Evolutionary conservation across 2,113 vertebrate genomes (phyloP).

Genomic region (Bagarius yarrelli): DNA sequence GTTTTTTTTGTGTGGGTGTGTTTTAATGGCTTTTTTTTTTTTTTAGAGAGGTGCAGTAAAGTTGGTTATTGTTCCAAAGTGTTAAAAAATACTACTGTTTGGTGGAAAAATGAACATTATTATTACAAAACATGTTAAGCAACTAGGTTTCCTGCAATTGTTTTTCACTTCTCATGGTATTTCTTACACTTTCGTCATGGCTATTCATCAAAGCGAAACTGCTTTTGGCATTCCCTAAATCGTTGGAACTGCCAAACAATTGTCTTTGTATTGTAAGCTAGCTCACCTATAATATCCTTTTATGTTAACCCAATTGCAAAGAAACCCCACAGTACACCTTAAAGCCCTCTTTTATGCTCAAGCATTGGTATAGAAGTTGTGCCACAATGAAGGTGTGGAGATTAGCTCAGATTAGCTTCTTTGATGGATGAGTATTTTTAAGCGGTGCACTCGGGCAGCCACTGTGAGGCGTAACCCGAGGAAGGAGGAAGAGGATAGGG

Average conservation of each 20-base stretch:
- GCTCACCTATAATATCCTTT: slow-evolving; percentile 40
- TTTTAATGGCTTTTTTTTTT: neutral
- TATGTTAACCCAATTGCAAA: slow-evolving; percentile 40
- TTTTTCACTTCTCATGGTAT: slow-evolving; percentile 15
- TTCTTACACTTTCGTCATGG: slow-evolving; percentile 30
- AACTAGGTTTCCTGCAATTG: slow-evolving; percentile 13
- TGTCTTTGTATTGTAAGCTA: slow-evolving; percentile 34
- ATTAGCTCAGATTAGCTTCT: slow-evolving; percentile 65
- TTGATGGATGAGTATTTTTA: slow-evolving; percentile 71
- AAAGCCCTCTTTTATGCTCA: slow-evolving; percentile 61
- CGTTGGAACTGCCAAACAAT: slow-evolving; percentile 35
- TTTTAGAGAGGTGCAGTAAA: neutral
- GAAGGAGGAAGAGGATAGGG: slow-evolving; percentile 38
- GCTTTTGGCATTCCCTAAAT: slow-evolving; percentile 24
- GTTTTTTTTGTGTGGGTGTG: neutral
- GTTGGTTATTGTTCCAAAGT: neutral
- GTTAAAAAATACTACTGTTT: slow-evolving; percentile 31
- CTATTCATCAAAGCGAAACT: slow-evolving; percentile 30
- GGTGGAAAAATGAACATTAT: slow-evolving; percentile 16
- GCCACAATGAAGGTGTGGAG: slow-evolving; percentile 68
- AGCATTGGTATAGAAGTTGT: slow-evolving; percentile 63
- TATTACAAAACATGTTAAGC: slow-evolving; percentile 34
- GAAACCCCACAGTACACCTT: slow-evolving; percentile 35
- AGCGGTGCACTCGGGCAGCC: slow-evolving; percentile 56
- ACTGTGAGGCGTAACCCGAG: slow-evolving; percentile 60